Evolutionary conservation across 2,113 vertebrate species (phyloP), one percentile per base, ranked within the genome.

Genomic region (Malurus alboscapulatus): DNA sequence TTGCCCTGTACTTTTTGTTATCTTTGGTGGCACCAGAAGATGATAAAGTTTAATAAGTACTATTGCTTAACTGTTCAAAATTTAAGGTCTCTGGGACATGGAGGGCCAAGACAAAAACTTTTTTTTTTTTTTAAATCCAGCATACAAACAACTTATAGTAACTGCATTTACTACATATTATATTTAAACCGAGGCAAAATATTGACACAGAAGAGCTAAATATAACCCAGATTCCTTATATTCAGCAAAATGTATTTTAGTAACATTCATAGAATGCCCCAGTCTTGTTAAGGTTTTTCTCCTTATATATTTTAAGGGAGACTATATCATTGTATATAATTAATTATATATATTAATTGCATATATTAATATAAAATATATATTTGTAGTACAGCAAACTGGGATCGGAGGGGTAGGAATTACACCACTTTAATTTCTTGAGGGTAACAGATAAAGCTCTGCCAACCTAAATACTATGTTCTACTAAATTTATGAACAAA

Each of bases 11-110:
- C 16, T 85, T 86, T 24, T 58, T 82, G 92, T 92, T 36, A 89
- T 66, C 66, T 50, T 65, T 65, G 27, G 26, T 18, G 61, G 36
- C 25, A 87, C 30, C 47, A 51, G 26, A 88, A 67, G 57, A 90
- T 47, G 79, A 82, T 91, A 57, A 76, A 96, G n/a, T 76, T 68
- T 89, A 92, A 92, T 62, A 53, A 25, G 17, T 54, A 50, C 57
- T 30, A 14, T n/a, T 76, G 96, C 38, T 85, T 86, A 73, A 62
- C 77, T 94, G 65, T 36, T 85, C 48, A 89, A 92, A 83, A 87
- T 53, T 71, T 55, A 94, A 97, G 87, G 84, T 95, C 89, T 74
- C 48, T 76, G 45, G 34, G 71, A 87, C 45, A 58, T 14, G 2
- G 76, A 30, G 19, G 16, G 76, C 36, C 75, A 78, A 79, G 47